Evolutionary conservation across 1,140 invertebrate species (phyloP).

Genomic region (Meloidogyne chitwoodi): DNA sequence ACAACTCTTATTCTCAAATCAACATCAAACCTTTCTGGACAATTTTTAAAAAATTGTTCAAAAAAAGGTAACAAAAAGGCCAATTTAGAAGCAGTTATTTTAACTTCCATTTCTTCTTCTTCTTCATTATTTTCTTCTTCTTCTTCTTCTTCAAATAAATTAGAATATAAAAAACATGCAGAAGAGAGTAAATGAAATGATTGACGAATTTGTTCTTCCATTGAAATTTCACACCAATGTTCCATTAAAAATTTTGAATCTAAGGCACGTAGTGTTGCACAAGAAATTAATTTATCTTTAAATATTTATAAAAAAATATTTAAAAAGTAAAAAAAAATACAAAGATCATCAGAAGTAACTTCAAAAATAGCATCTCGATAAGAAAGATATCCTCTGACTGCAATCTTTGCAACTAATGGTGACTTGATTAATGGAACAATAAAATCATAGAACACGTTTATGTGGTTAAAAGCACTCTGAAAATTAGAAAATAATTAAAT

Average conservation of each 20-base stretch:
- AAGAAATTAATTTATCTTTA: slow-evolving; percentile 66
- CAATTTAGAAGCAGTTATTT: slow-evolving; percentile 36
- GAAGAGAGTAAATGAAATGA: slow-evolving; percentile 67
- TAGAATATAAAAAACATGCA: slow-evolving; percentile 27
- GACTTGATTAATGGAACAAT: slow-evolving; percentile 61
- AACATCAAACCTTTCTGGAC: slow-evolving; percentile 16
- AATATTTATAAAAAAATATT: neutral
- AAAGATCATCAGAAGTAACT: slow-evolving; percentile 50
- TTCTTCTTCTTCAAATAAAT: slow-evolving; percentile 26
- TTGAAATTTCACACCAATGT: slow-evolving; percentile 73
- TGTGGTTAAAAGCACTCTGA: slow-evolving; percentile 19
- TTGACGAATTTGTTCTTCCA: slow-evolving; percentile 66
- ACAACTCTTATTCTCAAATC: slow-evolving; percentile 53
- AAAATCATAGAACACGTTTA: slow-evolving; percentile 41
- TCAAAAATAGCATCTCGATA: slow-evolving; percentile 49
- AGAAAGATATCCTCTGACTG: slow-evolving; percentile 66
- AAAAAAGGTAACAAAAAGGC: slow-evolving; percentile 39
- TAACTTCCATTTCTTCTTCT: slow-evolving; percentile 26
- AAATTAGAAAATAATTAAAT: neutral
- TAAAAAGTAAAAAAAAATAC: slow-evolving; percentile 46
- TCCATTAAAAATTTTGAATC: slow-evolving; percentile 76
- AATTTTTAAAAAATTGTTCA: slow-evolving; percentile 23
- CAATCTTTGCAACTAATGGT: slow-evolving; percentile 60
- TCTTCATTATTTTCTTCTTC: slow-evolving; percentile 23
- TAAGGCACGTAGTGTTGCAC: slow-evolving; percentile 70